A percentile compares a stretch with the other conserved stretches of the same genome.
Evolutionary conservation across 2,113 vertebrate genomes (phyloP).

Genomic region (Paralichthys olivaceus): DNA sequence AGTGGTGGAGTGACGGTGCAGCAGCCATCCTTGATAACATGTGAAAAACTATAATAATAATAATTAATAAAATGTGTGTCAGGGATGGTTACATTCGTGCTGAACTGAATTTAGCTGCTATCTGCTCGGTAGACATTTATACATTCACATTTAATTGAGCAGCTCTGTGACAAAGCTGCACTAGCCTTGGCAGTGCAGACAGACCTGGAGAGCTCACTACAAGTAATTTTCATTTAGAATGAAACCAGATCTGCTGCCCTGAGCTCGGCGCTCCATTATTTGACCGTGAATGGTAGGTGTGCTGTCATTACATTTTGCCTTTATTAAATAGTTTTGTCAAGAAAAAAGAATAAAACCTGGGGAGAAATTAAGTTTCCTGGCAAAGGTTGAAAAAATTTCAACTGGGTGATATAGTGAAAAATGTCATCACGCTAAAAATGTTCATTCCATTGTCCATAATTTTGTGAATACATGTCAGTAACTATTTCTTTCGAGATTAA

Average conservation of each 20-base stretch:
- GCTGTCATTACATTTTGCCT: background rate
- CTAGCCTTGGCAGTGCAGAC: background rate
- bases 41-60: background rate
- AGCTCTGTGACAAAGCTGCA: background rate
- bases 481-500: background rate
- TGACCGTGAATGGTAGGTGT: background rate
- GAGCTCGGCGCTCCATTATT: background rate
- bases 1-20: background rate
- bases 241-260: background rate
- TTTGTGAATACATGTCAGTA: no score
- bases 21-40: background rate
- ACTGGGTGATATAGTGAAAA: background rate
- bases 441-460: background rate
- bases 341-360: background rate
- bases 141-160: background rate
- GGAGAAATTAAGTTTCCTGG: background rate
- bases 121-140: constrained; percentile 1
- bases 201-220: background rate
- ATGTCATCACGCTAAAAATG: background rate
- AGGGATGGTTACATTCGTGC: background rate
- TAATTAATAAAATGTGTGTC: background rate
- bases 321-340: background rate
- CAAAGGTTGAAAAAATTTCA: background rate
- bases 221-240: background rate
- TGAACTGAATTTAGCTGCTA: background rate